These are phyloP conservation scores for Percopsis omiscomaycus DNA, from an alignment of 2,797 vertebrate genomes.

Conservation along the genomic window DNA sequence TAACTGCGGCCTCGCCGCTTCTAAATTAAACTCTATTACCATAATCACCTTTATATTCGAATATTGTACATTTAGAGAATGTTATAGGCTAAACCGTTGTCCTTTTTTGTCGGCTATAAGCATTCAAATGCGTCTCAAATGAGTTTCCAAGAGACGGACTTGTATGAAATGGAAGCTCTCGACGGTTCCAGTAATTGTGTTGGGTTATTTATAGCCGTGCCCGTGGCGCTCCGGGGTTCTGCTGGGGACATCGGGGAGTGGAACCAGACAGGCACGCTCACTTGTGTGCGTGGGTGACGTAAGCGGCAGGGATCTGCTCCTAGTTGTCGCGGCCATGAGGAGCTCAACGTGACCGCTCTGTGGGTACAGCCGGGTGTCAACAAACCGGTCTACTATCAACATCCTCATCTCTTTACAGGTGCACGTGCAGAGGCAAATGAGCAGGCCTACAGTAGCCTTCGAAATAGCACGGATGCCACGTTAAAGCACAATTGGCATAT, in stretches of 20 bases:
- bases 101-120: no score
- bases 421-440: constrained; percentile 64
- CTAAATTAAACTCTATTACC: no score
- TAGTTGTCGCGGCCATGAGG: constrained; percentile 65
- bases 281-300: constrained; percentile 58
- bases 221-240: not conserved
- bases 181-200: not conserved
- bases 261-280: constrained; percentile 40
- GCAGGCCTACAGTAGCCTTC: constrained; percentile 19
- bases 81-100: no score
- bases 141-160: no score
- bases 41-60: no score
- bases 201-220: not conserved
- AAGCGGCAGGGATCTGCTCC: constrained; percentile 50
- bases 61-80: no score
- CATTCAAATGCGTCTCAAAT: no score
- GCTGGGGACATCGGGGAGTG: constrained; percentile 42
- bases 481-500: no score
- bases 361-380: constrained; percentile 27
- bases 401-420: constrained; percentile 46
- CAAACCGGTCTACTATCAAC: constrained; percentile 23
- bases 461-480: constrained; percentile 34
- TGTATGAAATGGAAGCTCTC: not conserved
- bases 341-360: constrained; percentile 76
- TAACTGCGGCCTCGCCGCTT: no score